Conservation (phyloP, 1,140 invertebrate genomes). For the Druon quercuslanigerum region DNA sequence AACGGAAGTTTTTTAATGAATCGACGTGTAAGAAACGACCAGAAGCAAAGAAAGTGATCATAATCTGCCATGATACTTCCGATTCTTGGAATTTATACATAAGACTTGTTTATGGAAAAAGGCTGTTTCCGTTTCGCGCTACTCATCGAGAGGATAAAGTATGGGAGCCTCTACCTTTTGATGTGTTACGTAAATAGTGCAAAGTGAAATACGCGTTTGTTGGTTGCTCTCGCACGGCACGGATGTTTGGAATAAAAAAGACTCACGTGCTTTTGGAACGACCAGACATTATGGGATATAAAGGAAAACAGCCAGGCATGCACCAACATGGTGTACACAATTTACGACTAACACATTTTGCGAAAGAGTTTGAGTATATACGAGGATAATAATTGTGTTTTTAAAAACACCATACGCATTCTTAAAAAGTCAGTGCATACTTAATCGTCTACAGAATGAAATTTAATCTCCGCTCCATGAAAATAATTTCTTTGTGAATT, state of each 20-base stretch:
- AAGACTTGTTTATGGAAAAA: conserved; percentile 30
- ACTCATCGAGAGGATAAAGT: conserved; percentile 23
- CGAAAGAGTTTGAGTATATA: conserved; percentile 10
- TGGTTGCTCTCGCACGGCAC: conserved; percentile 7
- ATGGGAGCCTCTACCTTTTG: conserved; percentile 14
- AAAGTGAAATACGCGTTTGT: conserved; percentile 24
- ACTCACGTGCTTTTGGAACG: conserved; percentile 22
- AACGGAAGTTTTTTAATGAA: background rate
- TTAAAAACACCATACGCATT: conserved; percentile 20
- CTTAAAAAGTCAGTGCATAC: conserved; percentile 11
- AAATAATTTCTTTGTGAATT: background rate
- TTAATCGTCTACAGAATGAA: conserved; percentile 19
- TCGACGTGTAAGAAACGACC: background rate
- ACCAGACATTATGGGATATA: conserved; percentile 13
- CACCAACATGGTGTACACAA: conserved; percentile 1
- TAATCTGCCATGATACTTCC: conserved; percentile 23
- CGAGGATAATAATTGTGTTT: conserved; percentile 25
- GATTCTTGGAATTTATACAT: conserved; percentile 24
- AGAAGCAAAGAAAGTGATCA: conserved; percentile 8
- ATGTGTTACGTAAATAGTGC: conserved; percentile 19
- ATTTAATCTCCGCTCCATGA: background rate
- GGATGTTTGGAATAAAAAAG: conserved; percentile 11
- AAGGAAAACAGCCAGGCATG: conserved; percentile 15
- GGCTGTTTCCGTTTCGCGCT: conserved; percentile 19
- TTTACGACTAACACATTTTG: conserved; percentile 27